Conservation (phyloP, 2,888 invertebrate species). For the Silvanus unidentatus region DNA sequence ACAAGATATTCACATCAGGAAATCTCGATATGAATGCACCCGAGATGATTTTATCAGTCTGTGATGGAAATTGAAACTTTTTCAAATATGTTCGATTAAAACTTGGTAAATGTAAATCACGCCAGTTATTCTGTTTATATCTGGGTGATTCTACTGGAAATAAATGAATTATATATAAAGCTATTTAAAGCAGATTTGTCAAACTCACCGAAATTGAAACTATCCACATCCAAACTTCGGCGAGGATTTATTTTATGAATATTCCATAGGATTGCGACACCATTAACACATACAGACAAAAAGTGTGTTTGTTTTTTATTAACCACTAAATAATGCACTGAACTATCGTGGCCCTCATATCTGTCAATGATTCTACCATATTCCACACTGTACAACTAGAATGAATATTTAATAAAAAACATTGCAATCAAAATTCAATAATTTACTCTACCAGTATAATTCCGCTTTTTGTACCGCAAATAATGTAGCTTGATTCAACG, state of each 20-base stretch:
- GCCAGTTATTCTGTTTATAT: constrained; percentile 29
- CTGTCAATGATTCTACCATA: constrained; percentile 52
- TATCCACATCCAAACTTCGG: constrained; percentile 8
- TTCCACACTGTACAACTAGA: constrained; percentile 56
- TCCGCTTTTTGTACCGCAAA: constrained; percentile 49
- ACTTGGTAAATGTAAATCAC: too few relatives aligned
- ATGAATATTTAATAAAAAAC: constrained; percentile 19
- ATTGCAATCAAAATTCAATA: neutral
- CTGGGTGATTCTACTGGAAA: constrained; percentile 34
- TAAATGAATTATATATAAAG: neutral
- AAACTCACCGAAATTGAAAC: neutral
- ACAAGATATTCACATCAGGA: too few relatives aligned
- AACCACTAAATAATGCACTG: constrained; percentile 51
- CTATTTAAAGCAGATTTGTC: too few relatives aligned
- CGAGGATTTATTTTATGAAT: neutral
- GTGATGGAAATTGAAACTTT: constrained; percentile 14
- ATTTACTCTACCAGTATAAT: constrained; percentile 43
- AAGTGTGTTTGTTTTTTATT: constrained; percentile 52
- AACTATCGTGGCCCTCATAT: constrained; percentile 46
- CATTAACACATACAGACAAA: constrained; percentile 54
- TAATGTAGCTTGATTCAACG: constrained; percentile 44
- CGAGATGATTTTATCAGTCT: too few relatives aligned
- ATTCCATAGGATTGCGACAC: constrained; percentile 55
- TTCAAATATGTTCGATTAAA: neutral
- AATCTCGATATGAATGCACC: too few relatives aligned